Evolutionary conservation across 1,140 invertebrate genomes (phyloP), one percentile per base, ranked within the genome.

Genomic region (Phortica variegata): DNA sequence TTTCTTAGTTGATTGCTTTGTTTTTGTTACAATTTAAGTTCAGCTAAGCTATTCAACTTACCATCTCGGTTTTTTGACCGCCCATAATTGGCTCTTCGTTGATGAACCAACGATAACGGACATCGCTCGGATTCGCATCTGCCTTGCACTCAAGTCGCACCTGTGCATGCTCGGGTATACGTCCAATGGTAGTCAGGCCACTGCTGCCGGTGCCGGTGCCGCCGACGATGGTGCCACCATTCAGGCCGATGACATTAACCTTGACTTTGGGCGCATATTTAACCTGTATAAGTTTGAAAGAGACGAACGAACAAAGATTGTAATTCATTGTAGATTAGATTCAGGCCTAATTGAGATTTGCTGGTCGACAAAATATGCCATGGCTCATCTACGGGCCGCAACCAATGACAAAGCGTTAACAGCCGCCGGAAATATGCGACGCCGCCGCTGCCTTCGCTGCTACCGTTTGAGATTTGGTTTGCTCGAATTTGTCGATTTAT

Each of bases 251-350:
- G 36, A 89, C 77, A 17, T 83, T 84, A 13, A 77, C 70, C 47
- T 62, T 68, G 52, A 89, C 87, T 79, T 93, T 93, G 6, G 93
- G 92, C 31, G 91, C 89, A 73, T 91, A 93, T 79, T 89, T 91
- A 48, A 91, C 88, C 84, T 89, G 78, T 52, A 34, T 5, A 34
- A n/a, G n/a, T n/a, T n/a, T n/a, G n/a, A n/a, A n/a, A n/a, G n/a
- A n/a, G n/a, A n/a, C n/a, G n/a, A n/a, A n/a, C n/a, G n/a, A n/a
- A n/a, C n/a, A n/a, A n/a, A n/a, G n/a, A n/a, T n/a, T n/a, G n/a
- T n/a, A n/a, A n/a, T n/a, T n/a, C n/a, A n/a, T n/a, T n/a, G n/a
- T n/a, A n/a, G n/a, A n/a, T n/a, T n/a, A n/a, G n/a, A n/a, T n/a
- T n/a, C n/a, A n/a, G n/a, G n/a, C n/a, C n/a, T n/a, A n/a, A n/a